Conservation (phyloP, 2,797 vertebrate genomes). For the Enteromius paludinosus region DNA sequence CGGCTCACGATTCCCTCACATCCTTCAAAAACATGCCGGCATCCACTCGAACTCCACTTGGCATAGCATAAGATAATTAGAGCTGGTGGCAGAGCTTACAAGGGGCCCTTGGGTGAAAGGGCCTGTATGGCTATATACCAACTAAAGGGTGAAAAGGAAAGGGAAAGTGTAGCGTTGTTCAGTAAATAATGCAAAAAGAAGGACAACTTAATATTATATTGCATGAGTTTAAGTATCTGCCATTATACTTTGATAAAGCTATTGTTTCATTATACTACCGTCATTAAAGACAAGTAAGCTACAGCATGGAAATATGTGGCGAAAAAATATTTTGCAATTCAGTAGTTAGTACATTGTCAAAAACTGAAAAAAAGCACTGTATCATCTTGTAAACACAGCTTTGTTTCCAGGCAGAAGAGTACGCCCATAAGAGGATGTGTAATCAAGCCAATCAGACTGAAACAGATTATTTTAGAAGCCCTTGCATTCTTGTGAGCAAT, state of each 20-base stretch:
- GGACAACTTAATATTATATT: background rate
- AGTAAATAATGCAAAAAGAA: background rate
- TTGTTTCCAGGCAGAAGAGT: background rate
- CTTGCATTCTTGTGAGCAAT: constrained; percentile 9
- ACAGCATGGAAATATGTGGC: background rate
- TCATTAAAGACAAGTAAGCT: background rate
- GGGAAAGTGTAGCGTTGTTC: background rate
- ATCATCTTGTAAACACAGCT: background rate
- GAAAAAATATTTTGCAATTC: background rate
- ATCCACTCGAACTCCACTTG: constrained; percentile 22
- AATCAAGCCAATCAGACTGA: constrained; percentile 21
- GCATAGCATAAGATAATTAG: constrained; percentile 28
- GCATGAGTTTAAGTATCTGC: background rate
- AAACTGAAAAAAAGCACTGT: background rate
- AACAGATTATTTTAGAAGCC: background rate
- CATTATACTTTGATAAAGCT: background rate
- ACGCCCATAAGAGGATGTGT: background rate
- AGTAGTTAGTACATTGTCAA: background rate
- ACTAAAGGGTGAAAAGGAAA: background rate
- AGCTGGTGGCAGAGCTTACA: background rate
- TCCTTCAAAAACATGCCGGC: constrained; percentile 41
- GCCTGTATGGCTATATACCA: background rate
- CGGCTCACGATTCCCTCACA: constrained; percentile 7
- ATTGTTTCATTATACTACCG: background rate
- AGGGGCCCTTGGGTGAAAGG: background rate